Conservation (phyloP, 2,113 vertebrate genomes). For the Stomatorhinus ivindoensis region DNA sequence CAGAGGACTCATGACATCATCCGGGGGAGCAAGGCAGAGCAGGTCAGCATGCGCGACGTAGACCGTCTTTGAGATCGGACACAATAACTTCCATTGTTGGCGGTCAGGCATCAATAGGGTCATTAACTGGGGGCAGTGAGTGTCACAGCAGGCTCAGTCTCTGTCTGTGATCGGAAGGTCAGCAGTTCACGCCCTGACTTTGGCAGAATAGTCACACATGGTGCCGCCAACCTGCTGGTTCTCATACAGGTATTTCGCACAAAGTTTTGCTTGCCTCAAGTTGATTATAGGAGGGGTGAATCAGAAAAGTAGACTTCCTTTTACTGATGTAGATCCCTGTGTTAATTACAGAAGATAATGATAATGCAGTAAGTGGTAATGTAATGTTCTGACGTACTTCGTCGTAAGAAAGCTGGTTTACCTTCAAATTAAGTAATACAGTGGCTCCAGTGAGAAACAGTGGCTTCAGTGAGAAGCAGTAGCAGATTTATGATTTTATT, state of each 20-base stretch:
- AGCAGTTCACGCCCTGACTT: neutral
- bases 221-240: slow-evolving; percentile 67
- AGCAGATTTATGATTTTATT: neutral
- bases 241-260: slow-evolving; percentile 67
- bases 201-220: slow-evolving; percentile 33
- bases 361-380: neutral
- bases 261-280: neutral
- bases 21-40: slow-evolving; percentile 69
- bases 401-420: neutral
- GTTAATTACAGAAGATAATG: neutral
- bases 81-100: neutral
- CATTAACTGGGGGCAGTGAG: neutral
- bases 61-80: neutral
- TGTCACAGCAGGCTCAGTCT: neutral
- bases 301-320: neutral
- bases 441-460: neutral
- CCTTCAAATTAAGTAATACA: neutral
- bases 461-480: neutral
- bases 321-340: neutral
- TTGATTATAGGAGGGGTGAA: neutral
- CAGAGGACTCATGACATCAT: slow-evolving; percentile 77
- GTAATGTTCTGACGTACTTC: neutral
- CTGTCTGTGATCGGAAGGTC: neutral
- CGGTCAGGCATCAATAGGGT: neutral
- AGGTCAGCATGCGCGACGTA: slow-evolving; percentile 54